Conservation (phyloP, 2,113 vertebrate genomes). For the Penelope pileata region DNA sequence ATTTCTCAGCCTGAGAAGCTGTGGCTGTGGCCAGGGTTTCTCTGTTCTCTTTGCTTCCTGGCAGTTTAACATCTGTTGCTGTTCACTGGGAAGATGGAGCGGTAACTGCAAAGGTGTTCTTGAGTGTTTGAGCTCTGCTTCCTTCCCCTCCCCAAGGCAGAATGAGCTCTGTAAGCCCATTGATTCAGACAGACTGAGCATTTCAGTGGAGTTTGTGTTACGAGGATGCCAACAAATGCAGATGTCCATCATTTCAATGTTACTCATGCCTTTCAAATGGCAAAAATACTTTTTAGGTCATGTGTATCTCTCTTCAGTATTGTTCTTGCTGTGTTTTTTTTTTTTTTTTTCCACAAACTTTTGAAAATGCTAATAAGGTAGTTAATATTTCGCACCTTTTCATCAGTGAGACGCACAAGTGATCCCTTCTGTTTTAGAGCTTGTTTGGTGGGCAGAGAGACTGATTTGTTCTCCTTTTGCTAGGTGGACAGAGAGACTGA, state of each 20-base stretch:
- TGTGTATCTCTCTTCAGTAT: background rate
- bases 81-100: background rate
- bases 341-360: too few relatives aligned
- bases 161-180: background rate
- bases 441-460: background rate
- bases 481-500: background rate
- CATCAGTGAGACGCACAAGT: background rate
- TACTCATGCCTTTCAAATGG: background rate
- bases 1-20: background rate
- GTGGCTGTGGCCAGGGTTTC: background rate
- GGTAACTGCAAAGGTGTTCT: background rate
- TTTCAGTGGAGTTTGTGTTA: background rate
- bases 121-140: background rate
- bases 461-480: background rate
- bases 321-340: background rate
- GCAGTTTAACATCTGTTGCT: background rate
- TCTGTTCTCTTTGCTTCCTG: background rate
- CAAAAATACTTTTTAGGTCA: background rate
- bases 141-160: background rate
- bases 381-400: background rate
- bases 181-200: background rate
- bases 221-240: background rate
- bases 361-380: background rate
- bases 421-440: background rate
- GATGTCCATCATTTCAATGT: background rate